Base-by-base conservation (phyloP, 2,113 vertebrate genomes). In the Ptilonorhynchus violaceus region DNA sequence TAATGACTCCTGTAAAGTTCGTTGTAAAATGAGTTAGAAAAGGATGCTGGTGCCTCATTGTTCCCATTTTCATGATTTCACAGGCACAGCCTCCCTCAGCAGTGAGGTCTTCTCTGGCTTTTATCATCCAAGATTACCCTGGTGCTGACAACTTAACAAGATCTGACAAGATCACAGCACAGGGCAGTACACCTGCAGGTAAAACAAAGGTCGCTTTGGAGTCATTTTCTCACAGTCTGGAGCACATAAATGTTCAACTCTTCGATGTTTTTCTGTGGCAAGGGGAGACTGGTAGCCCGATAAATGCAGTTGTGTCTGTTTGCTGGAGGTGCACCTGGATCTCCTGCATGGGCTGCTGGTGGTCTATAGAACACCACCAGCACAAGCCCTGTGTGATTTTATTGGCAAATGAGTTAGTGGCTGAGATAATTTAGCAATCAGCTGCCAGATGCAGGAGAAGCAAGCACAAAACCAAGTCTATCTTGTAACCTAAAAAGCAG, bases 91-190 rank as follows among this genome's bases (percentile, higher is more conserved):
- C 21, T 92, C 85, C 47, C 52, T 77, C 79, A 90, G 56, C 68
- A 96, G 60, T 88, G 88, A 96, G 60, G 60, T 93, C 72, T 95
- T 93, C 79, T 75, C 35, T 62, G 39, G 68, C 41, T 96, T 96
- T 94, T 94, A 93, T 68, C 91, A 92, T 68, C 68, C 31, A 52
- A 85, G 93, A 95, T 95, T 93, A 73, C 60, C 20, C 41, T 52
- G 50, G n/a, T 15, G 13, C 68, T 94, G 88, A 95, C 68, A 86
- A 94, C 64, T 89, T 89, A 94, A 96, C 96, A 94, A 92, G 96
- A 95, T 95, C 92, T 91, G 95, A 95, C 96, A 96, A 87, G 96
- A 96, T 87, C 92, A 64, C n/a, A 93, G 49, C 85, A 78, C 69
- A 72, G 95, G 92, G 68, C 93, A 96, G 64, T 93, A 81, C 62